These are phyloP conservation scores for Mamestra configurata DNA, from an alignment of 1,140 invertebrate species.

Conservation along the genomic window DNA sequence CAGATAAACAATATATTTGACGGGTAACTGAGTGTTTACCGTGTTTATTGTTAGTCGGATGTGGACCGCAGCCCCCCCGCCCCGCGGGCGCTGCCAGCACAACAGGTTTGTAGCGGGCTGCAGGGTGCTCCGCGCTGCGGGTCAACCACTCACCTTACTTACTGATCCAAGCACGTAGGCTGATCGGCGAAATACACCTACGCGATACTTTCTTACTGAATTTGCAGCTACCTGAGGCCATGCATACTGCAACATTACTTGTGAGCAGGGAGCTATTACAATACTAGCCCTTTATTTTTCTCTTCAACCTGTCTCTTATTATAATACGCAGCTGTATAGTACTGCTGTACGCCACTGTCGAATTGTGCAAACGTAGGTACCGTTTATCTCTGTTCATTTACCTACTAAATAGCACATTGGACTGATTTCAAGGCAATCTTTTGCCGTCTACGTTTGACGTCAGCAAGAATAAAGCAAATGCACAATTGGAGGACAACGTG, in stretches of 20 bases:
- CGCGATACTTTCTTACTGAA: conserved; percentile 72
- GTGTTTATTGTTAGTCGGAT: conserved; percentile 50
- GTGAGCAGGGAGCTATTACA: background rate
- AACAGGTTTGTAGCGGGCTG: conserved; percentile 73
- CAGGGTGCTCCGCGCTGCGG: conserved; percentile 72
- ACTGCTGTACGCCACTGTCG: background rate
- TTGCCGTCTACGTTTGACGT: background rate
- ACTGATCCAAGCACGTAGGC: conserved; percentile 72
- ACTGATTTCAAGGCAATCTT: conserved; percentile 7
- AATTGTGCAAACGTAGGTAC: conserved; percentile 15
- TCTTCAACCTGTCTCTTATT: background rate
- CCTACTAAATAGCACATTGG: background rate
- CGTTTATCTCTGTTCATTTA: conserved; percentile 27
- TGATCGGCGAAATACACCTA: conserved; percentile 72
- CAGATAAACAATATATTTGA: background rate
- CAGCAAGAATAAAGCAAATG: background rate
- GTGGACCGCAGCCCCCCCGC: conserved; percentile 32
- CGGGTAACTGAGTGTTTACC: conserved; percentile 11
- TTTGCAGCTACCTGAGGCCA: conserved; percentile 67
- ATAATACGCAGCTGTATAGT: background rate
- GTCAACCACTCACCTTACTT: conserved; percentile 77
- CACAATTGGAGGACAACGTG: background rate
- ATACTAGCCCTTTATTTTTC: background rate
- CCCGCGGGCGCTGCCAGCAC: conserved; percentile 50
- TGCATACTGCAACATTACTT: conserved; percentile 58